These are phyloP conservation scores for Rhineura floridana DNA, from an alignment of 2,113 vertebrate species.

Conservation along the genomic window DNA sequence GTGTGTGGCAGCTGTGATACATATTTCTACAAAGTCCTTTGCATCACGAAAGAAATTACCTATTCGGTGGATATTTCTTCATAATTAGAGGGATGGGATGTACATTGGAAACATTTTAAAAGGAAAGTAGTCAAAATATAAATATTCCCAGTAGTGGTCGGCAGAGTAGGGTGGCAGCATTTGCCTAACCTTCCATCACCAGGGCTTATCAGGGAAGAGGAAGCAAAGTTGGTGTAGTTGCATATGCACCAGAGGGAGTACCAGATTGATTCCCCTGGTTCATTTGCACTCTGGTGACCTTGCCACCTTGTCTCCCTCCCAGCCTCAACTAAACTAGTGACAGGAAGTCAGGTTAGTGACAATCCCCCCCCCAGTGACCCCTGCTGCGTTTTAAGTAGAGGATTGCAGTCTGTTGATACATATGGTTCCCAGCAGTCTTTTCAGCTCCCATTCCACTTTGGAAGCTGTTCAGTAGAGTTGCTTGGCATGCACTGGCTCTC, in stretches of 20 bases:
- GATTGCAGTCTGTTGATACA: not conserved
- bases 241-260: too few relatives aligned
- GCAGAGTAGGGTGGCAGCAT: too few relatives aligned
- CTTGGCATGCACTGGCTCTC: not conserved
- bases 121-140: conserved; percentile 44
- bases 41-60: conserved; percentile 3
- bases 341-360: too few relatives aligned
- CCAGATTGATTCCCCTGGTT: too few relatives aligned
- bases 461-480: not conserved
- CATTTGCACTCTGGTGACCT: too few relatives aligned
- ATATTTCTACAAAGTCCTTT: conserved; percentile 4
- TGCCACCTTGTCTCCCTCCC: too few relatives aligned
- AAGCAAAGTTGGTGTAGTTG: too few relatives aligned
- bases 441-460: not conserved
- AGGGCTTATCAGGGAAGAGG: too few relatives aligned
- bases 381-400: too few relatives aligned
- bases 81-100: conserved; percentile 21
- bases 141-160: conserved; percentile 16
- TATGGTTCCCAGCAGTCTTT: not conserved
- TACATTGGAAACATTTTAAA: conserved; percentile 4
- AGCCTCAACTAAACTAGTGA: too few relatives aligned
- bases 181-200: too few relatives aligned
- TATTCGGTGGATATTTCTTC: not conserved
- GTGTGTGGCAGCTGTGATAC: not conserved
- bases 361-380: too few relatives aligned